phyloP scores from a whole-genome alignment of 2,888 invertebrate genomes.

The Drosophila hamatofila region DNA sequence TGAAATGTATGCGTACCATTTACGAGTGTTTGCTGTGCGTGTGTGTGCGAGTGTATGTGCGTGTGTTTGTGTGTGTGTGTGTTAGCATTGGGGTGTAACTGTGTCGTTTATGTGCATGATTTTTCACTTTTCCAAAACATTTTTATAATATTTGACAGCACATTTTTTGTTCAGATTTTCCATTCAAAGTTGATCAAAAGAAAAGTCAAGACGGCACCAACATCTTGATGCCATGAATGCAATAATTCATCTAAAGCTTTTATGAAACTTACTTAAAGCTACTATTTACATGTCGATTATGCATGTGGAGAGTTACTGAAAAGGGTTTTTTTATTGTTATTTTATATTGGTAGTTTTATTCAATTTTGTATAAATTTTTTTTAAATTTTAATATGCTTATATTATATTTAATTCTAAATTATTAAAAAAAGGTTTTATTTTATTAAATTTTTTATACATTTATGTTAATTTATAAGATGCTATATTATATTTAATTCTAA shows the following conservation, averaged over 20 bases:
- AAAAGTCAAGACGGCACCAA: constrained; percentile 24
- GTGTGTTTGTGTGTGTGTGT: constrained; percentile 25
- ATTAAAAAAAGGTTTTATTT: no score
- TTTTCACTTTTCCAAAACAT: constrained; percentile 75
- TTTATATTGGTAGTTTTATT: no score
- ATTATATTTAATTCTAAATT: no score
- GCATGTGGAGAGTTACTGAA: not conserved
- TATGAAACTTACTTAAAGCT: not conserved
- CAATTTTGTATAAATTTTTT: no score
- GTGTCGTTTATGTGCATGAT: constrained; percentile 73
- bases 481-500: no score
- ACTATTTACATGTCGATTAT: not conserved
- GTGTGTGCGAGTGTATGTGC: constrained; percentile 27
- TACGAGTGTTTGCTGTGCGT: constrained; percentile 23
- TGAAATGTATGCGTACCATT: constrained; percentile 62
- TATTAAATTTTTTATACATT: not conserved
- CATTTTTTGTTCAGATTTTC: constrained; percentile 54
- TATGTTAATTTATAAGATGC: no score
- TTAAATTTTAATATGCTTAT: no score
- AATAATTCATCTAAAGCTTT: not conserved
- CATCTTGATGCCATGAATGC: constrained; percentile 13
- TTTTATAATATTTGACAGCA: constrained; percentile 69
- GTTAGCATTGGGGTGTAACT: constrained; percentile 26
- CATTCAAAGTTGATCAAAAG: constrained; percentile 60
- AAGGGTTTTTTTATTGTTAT: no score